Percentiles rank a stretch among this genome's conserved stretches.
These are phyloP conservation scores for Oithona nana DNA, from an alignment of 2,888 invertebrate genomes.

Conservation along the genomic window DNA sequence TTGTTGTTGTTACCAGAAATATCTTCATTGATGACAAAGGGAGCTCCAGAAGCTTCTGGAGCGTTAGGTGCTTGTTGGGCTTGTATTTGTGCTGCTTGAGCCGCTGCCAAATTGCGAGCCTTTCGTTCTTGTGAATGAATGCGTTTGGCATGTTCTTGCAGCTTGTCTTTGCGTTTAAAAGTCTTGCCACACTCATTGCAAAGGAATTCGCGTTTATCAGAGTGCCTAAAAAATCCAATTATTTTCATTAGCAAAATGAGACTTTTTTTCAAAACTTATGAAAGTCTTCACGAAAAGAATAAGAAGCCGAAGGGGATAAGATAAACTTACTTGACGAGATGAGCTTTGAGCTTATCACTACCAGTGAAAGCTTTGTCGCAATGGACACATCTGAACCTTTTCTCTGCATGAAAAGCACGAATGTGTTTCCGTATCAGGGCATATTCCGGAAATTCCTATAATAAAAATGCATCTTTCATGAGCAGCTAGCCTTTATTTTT, in stretches of 20 bases:
- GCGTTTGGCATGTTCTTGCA: slow-evolving; percentile 49
- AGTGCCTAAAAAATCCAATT: slow-evolving; percentile 34
- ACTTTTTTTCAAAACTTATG: too few relatives aligned
- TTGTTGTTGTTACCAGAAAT: too few relatives aligned
- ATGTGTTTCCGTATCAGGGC: slow-evolving; percentile 51
- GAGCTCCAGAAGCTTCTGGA: too few relatives aligned
- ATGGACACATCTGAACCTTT: slow-evolving; percentile 43
- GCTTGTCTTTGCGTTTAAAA: slow-evolving; percentile 53
- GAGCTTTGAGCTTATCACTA: slow-evolving; percentile 48
- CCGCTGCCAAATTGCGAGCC: too few relatives aligned
- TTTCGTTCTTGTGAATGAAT: too few relatives aligned
- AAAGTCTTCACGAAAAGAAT: too few relatives aligned
- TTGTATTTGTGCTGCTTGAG: slow-evolving; percentile 20
- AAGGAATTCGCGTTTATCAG: slow-evolving; percentile 44
- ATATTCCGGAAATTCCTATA: slow-evolving; percentile 45
- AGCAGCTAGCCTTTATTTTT: too few relatives aligned
- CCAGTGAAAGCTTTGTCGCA: slow-evolving; percentile 48
- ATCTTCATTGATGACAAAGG: too few relatives aligned
- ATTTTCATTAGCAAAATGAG: too few relatives aligned
- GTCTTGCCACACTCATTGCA: slow-evolving; percentile 56
- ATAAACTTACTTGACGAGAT: slow-evolving; percentile 38
- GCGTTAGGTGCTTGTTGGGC: slow-evolving; percentile 31
- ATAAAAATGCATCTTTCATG: too few relatives aligned
- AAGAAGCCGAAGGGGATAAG: too few relatives aligned
- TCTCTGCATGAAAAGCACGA: slow-evolving; percentile 47